Conservation (phyloP, 2,888 invertebrate genomes). For the Drosophila ezoana region DNA sequence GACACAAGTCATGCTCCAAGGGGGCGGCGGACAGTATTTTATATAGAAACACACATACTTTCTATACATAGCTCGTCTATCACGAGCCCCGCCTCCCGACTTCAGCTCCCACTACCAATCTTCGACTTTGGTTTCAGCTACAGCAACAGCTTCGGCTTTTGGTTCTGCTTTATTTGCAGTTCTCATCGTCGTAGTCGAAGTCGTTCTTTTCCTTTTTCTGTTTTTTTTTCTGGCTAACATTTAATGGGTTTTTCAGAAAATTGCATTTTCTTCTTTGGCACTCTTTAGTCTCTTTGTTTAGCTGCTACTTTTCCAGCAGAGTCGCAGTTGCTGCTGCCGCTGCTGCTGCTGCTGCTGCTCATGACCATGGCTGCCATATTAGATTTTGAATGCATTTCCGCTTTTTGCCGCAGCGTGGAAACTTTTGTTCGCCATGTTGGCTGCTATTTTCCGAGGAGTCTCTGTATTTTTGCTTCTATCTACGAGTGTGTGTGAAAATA, state of each 20-base stretch:
- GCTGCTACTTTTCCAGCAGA: slow-evolving; percentile 70
- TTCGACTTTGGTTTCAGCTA: slow-evolving; percentile 40
- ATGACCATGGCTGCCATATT: slow-evolving; percentile 82
- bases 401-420: slow-evolving; percentile 79
- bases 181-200: slow-evolving; percentile 35
- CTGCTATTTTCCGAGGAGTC: slow-evolving; percentile 30
- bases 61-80: slow-evolving; percentile 56
- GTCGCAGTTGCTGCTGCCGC: slow-evolving; percentile 38
- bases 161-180: slow-evolving; percentile 77
- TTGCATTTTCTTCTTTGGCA: slow-evolving; percentile 82
- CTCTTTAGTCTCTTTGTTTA: slow-evolving; percentile 79
- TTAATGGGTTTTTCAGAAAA: slow-evolving; percentile 83
- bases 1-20: slow-evolving; percentile 59
- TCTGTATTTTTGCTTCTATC: slow-evolving; percentile 24
- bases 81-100: slow-evolving; percentile 49
- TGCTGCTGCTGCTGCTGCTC: slow-evolving; percentile 62
- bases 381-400: slow-evolving; percentile 82
- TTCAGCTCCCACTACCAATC: slow-evolving; percentile 6
- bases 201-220: slow-evolving; percentile 18
- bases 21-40: slow-evolving; percentile 17
- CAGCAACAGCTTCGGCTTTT: slow-evolving; percentile 39
- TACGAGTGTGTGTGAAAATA: slow-evolving; percentile 55
- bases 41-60: slow-evolving; percentile 29
- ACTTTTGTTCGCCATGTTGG: slow-evolving; percentile 80
- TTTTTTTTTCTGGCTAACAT: slow-evolving; percentile 70